These are phyloP conservation scores for Rhinoderma darwinii DNA, from an alignment of 2,113 vertebrate genomes.

Conservation along the genomic window DNA sequence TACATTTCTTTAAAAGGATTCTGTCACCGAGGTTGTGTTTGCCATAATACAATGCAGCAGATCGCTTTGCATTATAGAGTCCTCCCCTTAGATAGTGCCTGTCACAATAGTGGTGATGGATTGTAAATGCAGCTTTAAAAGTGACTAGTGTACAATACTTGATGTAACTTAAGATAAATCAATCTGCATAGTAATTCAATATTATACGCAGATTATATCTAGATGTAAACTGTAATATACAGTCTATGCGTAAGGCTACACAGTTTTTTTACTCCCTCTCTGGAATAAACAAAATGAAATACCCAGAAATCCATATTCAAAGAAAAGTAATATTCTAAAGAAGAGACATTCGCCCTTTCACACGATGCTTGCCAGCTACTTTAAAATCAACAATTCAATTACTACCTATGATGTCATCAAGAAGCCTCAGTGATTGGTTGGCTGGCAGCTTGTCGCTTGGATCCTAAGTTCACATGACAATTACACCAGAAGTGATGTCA, in stretches of 20 bases:
- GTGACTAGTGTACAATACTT: not conserved
- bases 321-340: constrained; percentile 14
- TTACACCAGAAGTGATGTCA: not conserved
- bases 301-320: not conserved
- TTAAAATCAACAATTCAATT: constrained; percentile 21
- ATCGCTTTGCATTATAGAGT: no score
- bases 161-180: not conserved
- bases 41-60: no score
- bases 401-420: constrained; percentile 20
- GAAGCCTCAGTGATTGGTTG: not conserved
- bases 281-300: not conserved
- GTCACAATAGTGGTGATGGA: no score
- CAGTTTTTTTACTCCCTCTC: not conserved
- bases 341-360: constrained; percentile 23
- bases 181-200: not conserved
- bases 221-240: not conserved
- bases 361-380: not conserved
- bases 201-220: not conserved
- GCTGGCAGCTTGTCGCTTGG: not conserved
- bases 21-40: no score
- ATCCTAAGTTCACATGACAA: not conserved
- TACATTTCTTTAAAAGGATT: no score
- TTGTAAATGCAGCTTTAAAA: not conserved
- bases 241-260: not conserved
- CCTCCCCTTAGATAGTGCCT: no score